Base-by-base conservation (phyloP, 2,888 invertebrate species). In the Lepidochrysops patricia region DNA sequence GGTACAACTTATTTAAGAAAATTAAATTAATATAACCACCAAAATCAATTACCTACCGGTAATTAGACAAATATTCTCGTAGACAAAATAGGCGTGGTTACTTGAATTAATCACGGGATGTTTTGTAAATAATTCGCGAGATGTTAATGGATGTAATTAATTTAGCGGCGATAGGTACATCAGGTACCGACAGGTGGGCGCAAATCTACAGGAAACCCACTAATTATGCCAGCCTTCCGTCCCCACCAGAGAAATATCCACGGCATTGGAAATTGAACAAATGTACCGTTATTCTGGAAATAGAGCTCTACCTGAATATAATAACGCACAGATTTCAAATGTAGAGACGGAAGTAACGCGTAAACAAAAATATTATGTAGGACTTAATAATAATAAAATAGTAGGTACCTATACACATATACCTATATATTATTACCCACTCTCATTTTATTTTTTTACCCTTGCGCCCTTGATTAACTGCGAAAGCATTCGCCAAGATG, bases 81-180 rank as follows among this genome's bases (percentile, higher is more conserved):
- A 23, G 43, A 43, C 23, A 19, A 43, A 43, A 43, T 43, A 43
- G 43, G 43, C 43, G 43, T 43, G 43, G 23, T 43, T 29, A 29
- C 9, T 43, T 43, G 13, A 43, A 43, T 43, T 43, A 43, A 43
- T 43, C 43, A 43, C 32, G 19, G 9, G 9, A 54, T 29, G 32
- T 54, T 19, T 29, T 19, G 77, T 67, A 77, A 79, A 80, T 76
- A 75, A 76, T 79, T 77, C 52, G 27, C 52, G 73, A 71, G 79
- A 85, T 86, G 86, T 85, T 84, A 85, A 84, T 80, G 75, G 73
- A 71, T 72, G 77, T 84, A 84, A 88, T 88, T 87, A 88, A 87
- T 88, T 82, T 77, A 70, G 74, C 75, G 34, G 74, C 77, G 80
- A 79, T 83, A 80, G 80, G 79, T 79, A 75, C 80, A 82, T 83